These are phyloP conservation scores for Oopsacas minuta DNA, from an alignment of 37 sponge, comb jelly and placozoan species.

Conservation along the genomic window DNA sequence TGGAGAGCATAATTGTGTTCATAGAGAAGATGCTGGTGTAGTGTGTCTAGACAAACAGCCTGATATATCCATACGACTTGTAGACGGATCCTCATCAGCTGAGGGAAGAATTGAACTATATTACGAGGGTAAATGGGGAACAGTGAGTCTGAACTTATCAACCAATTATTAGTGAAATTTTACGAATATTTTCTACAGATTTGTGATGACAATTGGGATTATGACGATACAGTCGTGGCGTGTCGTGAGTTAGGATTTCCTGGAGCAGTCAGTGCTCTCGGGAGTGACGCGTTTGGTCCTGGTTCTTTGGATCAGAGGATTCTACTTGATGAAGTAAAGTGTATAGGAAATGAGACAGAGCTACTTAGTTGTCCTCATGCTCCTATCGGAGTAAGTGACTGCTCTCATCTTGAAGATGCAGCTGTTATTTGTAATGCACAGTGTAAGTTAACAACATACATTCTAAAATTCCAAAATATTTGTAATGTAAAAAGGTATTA, in stretches of 20 bases:
- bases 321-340: neutral
- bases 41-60: neutral
- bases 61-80: neutral
- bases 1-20: neutral
- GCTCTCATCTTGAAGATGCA: slow-evolving; percentile 19
- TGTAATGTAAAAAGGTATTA: no score
- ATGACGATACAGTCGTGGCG: neutral
- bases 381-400: neutral
- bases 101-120: neutral
- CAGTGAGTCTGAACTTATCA: neutral
- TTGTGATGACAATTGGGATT: slow-evolving; percentile 4
- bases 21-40: neutral
- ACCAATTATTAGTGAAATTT: neutral
- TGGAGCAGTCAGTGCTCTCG: neutral
- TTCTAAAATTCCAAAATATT: no score
- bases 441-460: no score
- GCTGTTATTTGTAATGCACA: neutral
- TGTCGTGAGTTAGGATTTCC: neutral
- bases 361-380: neutral
- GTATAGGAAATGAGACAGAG: neutral
- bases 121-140: neutral
- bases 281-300: neutral
- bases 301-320: neutral
- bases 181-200: neutral
- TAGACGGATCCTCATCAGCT: neutral